These are phyloP conservation scores for Neoaliturus tenellus DNA, from an alignment of 2,888 invertebrate genomes.

Conservation along the genomic window DNA sequence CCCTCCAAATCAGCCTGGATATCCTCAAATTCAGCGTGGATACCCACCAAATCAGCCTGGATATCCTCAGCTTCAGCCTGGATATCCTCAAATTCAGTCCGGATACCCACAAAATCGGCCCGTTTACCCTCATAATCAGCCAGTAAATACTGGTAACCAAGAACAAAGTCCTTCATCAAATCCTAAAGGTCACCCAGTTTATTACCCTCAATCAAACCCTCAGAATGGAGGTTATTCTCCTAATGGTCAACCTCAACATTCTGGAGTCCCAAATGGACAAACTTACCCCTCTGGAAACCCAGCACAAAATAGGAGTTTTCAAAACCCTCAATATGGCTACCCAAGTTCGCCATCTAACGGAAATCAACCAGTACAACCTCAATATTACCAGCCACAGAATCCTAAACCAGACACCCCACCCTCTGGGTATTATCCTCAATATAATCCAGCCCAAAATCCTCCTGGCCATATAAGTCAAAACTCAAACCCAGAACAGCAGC, in stretches of 20 bases:
- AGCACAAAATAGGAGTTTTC: background rate
- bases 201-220: constrained; percentile 1
- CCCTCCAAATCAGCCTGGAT: no score
- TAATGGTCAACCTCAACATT: background rate
- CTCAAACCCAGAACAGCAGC: background rate
- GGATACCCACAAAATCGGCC: no score
- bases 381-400: background rate
- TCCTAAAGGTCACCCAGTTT: background rate
- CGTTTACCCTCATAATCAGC: background rate
- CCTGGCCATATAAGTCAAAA: no score
- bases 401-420: background rate
- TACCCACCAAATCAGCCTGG: no score
- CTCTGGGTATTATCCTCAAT: constrained; percentile 13
- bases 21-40: no score
- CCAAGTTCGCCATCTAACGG: background rate
- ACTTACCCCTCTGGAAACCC: background rate
- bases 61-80: no score
- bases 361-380: background rate
- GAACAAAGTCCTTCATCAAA: background rate
- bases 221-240: background rate
- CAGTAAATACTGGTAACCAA: background rate
- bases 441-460: constrained; percentile 10
- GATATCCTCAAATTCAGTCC: no score
- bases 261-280: background rate
- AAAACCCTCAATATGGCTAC: background rate